Base-by-base conservation (phyloP, 2,797 vertebrate species). In the Okamejei kenojei region DNA sequence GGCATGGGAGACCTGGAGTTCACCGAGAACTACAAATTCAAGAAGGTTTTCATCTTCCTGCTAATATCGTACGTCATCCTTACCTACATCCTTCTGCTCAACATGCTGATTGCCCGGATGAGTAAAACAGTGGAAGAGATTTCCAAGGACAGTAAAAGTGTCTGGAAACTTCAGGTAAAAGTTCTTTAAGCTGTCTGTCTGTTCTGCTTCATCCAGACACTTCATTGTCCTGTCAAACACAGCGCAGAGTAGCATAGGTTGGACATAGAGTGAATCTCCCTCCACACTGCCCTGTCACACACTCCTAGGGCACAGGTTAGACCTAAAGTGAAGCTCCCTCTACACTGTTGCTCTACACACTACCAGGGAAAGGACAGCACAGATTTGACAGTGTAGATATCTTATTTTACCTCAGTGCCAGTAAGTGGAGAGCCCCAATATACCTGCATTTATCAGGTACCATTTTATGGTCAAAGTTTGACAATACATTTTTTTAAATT, bases 21-120 rank as follows among this genome's bases (percentile, higher is more conserved):
- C 95, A 97, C 97, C 0, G 96, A 98, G 73, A 92, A 96, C 0
- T 96, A 97, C 95, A 93, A 96, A 90, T 97, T 98, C 95, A 96
- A 95, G 0, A 96, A 96, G 65, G 95, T 98, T 0, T 98, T 98
- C 94, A 97, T 98, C 93, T 9, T 98, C 29, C 96, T 99, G 93
- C 97, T 99, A 93, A 97, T 99, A 93, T 93, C 96, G 74, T 99
- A 99, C 9, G 98, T 99, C 93, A 96, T 99, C 61, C 97, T 99
- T 94, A 99, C 98, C 82, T 99, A 99, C 94, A 96, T 99, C 94
- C 97, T 99, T 77, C 95, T 99, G 94, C 96, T 99, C 82, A 99
- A 99, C 96, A 98, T 99, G 98, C 97, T 99, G 94, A 99, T 99
- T 0, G 98, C 99, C 0, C 96, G 99, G 93, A 99, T 99, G 98